Evolutionary conservation across 1,140 invertebrate genomes (phyloP).

Genomic region (Heliconius hewitsoni): DNA sequence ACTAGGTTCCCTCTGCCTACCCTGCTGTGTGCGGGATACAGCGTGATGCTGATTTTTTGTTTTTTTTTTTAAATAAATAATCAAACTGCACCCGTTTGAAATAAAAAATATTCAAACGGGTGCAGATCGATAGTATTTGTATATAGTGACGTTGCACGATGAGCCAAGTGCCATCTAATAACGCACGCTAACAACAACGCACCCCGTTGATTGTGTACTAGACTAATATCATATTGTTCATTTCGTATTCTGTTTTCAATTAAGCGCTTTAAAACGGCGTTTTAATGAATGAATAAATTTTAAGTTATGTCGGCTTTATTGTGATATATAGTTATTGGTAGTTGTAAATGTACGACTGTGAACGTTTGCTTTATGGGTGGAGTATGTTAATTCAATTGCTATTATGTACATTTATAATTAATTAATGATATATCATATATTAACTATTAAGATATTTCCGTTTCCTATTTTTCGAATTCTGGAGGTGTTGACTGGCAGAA

Average conservation of each 20-base stretch:
- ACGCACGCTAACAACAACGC: constrained; percentile 33
- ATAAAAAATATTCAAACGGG: too few relatives aligned
- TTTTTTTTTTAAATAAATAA: too few relatives aligned
- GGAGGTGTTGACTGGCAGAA: too few relatives aligned
- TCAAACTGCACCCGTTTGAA: too few relatives aligned
- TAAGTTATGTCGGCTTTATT: constrained; percentile 25
- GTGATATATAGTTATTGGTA: constrained; percentile 24
- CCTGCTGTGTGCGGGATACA: too few relatives aligned
- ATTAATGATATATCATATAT: neutral
- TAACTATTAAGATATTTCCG: too few relatives aligned
- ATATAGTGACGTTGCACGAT: constrained; percentile 34
- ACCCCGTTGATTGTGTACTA: constrained; percentile 47
- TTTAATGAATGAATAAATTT: constrained; percentile 34
- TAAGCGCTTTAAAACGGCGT: constrained; percentile 30
- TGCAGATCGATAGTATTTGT: too few relatives aligned
- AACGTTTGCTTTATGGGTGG: neutral
- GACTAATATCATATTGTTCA: constrained; percentile 40
- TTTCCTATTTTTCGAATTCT: too few relatives aligned
- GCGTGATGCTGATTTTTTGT: too few relatives aligned
- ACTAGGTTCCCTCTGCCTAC: too few relatives aligned
- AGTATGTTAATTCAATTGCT: constrained; percentile 12
- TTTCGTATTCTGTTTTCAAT: constrained; percentile 41
- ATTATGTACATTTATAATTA: neutral
- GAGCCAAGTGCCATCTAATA: constrained; percentile 50
- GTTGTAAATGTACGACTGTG: neutral